Conservation (phyloP, 2,888 invertebrate genomes). For the Tachystola acroxantha region DNA sequence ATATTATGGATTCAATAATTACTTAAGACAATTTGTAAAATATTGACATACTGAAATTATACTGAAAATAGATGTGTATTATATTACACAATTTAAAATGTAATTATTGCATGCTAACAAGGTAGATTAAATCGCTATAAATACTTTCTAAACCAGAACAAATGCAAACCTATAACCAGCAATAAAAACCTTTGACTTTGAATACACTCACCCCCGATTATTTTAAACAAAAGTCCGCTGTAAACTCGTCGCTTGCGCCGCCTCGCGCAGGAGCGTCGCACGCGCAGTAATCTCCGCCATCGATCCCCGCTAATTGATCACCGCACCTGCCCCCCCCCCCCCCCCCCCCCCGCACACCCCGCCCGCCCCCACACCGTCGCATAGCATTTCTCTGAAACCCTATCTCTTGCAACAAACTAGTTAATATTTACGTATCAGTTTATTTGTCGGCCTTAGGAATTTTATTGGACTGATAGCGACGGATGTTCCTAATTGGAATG, state of each 20-base stretch:
- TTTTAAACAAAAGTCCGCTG: no score
- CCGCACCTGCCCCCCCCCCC: constrained; percentile 48
- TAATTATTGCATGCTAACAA: no score
- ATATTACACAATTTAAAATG: no score
- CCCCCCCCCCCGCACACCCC: constrained; percentile 38
- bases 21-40: no score
- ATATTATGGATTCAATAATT: no score
- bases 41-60: no score
- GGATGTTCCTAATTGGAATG: neutral
- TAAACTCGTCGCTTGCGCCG: constrained; percentile 9
- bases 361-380: constrained; percentile 43
- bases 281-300: constrained; percentile 58
- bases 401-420: constrained; percentile 22
- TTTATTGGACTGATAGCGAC: neutral
- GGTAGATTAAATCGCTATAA: no score
- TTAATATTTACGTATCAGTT: constrained; percentile 25
- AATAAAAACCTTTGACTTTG: no score
- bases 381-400: constrained; percentile 35
- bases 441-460: constrained; percentile 8
- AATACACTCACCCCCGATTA: no score
- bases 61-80: no score
- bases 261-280: constrained; percentile 26
- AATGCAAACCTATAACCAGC: no score
- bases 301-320: constrained; percentile 66
- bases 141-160: no score